Conservation (phyloP, 2,113 vertebrate species). For the Pseudorasbora parva region DNA sequence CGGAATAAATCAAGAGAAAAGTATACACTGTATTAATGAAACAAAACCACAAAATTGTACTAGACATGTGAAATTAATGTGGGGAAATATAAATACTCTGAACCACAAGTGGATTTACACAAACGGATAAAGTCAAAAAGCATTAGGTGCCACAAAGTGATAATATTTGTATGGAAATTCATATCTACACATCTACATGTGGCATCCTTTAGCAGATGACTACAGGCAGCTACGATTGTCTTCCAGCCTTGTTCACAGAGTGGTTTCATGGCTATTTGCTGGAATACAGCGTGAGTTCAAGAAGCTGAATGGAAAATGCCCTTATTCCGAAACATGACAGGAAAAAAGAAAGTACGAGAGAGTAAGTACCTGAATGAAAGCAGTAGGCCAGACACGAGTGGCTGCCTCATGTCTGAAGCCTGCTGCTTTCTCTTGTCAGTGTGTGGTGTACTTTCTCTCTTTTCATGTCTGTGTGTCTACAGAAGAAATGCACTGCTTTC, state of each 20-base stretch:
- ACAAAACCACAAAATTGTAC: no score
- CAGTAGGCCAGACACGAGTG: conserved; percentile 63
- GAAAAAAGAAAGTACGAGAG: conserved; percentile 19
- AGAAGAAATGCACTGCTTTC: conserved; percentile 67
- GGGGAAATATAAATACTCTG: no score
- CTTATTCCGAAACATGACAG: conserved; percentile 18
- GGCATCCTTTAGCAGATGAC: background rate
- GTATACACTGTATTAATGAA: no score
- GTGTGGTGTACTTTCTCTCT: conserved; percentile 51
- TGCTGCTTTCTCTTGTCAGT: conserved; percentile 68
- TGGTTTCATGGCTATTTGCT: conserved; percentile 21
- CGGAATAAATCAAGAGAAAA: no score
- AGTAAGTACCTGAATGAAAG: conserved; percentile 59
- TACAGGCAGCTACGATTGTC: background rate
- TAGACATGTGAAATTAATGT: no score
- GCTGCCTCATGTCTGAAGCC: conserved; percentile 64
- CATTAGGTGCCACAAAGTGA: background rate
- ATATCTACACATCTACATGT: background rate
- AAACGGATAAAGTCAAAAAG: no score
- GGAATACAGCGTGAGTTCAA: background rate
- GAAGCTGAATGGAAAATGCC: conserved; percentile 27
- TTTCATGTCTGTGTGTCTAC: conserved; percentile 59
- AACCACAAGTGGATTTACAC: no score
- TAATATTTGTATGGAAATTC: background rate
- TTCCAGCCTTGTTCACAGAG: background rate